These are phyloP conservation scores for Neodontobutis hainanensis DNA, from an alignment of 2,113 vertebrate species.

Conservation along the genomic window DNA sequence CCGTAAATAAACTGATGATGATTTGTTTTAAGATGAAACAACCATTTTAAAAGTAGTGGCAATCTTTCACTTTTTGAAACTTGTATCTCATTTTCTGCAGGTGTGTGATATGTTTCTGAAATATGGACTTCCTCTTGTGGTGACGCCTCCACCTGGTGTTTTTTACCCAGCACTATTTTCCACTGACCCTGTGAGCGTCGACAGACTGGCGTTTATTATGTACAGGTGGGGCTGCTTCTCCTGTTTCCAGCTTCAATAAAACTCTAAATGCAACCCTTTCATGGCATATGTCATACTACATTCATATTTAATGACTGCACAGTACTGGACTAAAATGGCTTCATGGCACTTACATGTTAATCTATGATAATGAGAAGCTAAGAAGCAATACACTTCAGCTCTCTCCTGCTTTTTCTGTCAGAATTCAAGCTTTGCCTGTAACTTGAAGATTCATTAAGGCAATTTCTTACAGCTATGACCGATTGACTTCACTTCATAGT, in stretches of 20 bases:
- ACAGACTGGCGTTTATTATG: conserved; percentile 91
- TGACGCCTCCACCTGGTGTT: conserved; percentile 86
- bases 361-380: conserved; percentile 45
- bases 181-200: conserved; percentile 83
- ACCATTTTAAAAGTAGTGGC: background rate
- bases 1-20: conserved; percentile 69
- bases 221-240: conserved; percentile 81
- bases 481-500: conserved; percentile 44
- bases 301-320: conserved; percentile 42
- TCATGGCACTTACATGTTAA: conserved; percentile 33
- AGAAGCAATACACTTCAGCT: conserved; percentile 25
- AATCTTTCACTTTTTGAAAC: background rate
- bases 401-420: conserved; percentile 8
- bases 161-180: conserved; percentile 89
- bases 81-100: conserved; percentile 63
- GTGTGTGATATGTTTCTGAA: conserved; percentile 89
- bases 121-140: conserved; percentile 86
- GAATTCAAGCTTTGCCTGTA: conserved; percentile 32
- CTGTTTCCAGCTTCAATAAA: background rate
- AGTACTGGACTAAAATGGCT: conserved; percentile 29
- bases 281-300: conserved; percentile 15
- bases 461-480: conserved; percentile 5
- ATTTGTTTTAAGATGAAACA: background rate
- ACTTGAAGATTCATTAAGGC: conserved; percentile 25
- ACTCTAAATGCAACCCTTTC: background rate